Evolutionary conservation across 1,140 invertebrate species (phyloP).

Genomic region (Chymomyza costata): DNA sequence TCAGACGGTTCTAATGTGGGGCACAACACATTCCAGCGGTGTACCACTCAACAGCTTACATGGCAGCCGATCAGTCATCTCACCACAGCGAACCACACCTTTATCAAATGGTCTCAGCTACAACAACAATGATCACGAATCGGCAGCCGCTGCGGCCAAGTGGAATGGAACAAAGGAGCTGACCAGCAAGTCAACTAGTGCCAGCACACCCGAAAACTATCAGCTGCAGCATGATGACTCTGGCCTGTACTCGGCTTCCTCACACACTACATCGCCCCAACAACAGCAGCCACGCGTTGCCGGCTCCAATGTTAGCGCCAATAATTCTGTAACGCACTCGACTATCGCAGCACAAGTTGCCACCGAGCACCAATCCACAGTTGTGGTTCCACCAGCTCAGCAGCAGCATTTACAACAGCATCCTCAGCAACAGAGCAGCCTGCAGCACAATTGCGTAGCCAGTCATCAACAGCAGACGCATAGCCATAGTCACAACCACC

Average conservation of each 20-base stretch:
- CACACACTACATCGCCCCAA: slow-evolving; percentile 68
- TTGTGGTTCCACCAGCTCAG: background rate
- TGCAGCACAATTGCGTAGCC: slow-evolving; percentile 23
- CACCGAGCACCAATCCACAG: slow-evolving; percentile 37
- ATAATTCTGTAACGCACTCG: slow-evolving; percentile 40
- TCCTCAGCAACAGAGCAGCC: slow-evolving; percentile 38
- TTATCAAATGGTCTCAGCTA: slow-evolving; percentile 60
- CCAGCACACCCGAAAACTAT: slow-evolving; percentile 59
- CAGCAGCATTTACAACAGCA: slow-evolving; percentile 10
- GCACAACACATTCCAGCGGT: slow-evolving; percentile 76
- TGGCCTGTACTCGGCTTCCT: slow-evolving; percentile 67
- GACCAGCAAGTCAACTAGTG: slow-evolving; percentile 45
- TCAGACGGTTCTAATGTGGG: slow-evolving; percentile 93
- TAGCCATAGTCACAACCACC: slow-evolving; percentile 19
- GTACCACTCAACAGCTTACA: slow-evolving; percentile 50
- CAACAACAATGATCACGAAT: slow-evolving; percentile 37
- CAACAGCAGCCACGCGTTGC: slow-evolving; percentile 51
- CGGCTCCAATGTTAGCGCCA: slow-evolving; percentile 53
- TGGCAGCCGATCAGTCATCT: slow-evolving; percentile 63
- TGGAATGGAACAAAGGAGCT: slow-evolving; percentile 66
- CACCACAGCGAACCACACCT: slow-evolving; percentile 58
- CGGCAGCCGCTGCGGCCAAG: slow-evolving; percentile 39
- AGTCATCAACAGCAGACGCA: slow-evolving; percentile 37
- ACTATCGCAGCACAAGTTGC: slow-evolving; percentile 25
- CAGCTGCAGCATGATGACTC: slow-evolving; percentile 70